Base-by-base conservation (phyloP, 2,888 invertebrate genomes). In the Epinotia bilunana region DNA sequence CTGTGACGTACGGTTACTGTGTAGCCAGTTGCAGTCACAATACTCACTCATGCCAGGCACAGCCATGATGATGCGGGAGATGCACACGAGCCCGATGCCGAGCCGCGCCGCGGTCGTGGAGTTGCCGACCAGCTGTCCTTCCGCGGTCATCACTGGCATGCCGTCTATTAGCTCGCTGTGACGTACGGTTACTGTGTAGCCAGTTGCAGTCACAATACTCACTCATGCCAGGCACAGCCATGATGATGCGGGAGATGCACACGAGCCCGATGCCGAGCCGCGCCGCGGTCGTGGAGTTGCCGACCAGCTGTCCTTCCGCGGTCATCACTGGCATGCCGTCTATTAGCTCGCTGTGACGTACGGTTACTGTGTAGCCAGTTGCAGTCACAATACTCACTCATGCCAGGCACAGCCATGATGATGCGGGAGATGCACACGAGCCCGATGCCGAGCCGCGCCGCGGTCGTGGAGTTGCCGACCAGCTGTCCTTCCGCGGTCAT, bases 151-250 rank as follows among this genome's bases (percentile, higher is more conserved):
- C 33, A 99, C 95, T 0, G 97, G 96, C 28, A 99, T 97, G 16
- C 99, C 99, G 78, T 96, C 95, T 33, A 33, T 6, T 7, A 33
- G 33, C 33, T 33, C 33, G 7, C 33, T 33, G 6, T 33, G 33
- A 33, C 33, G 33, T 33, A 7, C 33, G 6, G 6, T 33, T 7
- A 33, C 33, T 7, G 1, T 7, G 33, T 33, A 33, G 33, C 33
- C 33, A 33, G 18, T 43, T 65, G 65, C 78, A 7, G 33, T 33
- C 33, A 33, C 33, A 33, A 33, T 33, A 94, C 95, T 91, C 92
- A 99, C 99, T 95, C 98, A 99, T 99, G 86, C 98, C 98, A 11
- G 99, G 99, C 33, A 96, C 88, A 0, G 99, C 99, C 99, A 99
- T 99, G 71, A 95, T 90, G 74, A 99, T 96, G 82, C 99, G 95